phyloP scores from a whole-genome alignment of 2,797 vertebrate genomes.

The Microctenopoma steveboyesi region DNA sequence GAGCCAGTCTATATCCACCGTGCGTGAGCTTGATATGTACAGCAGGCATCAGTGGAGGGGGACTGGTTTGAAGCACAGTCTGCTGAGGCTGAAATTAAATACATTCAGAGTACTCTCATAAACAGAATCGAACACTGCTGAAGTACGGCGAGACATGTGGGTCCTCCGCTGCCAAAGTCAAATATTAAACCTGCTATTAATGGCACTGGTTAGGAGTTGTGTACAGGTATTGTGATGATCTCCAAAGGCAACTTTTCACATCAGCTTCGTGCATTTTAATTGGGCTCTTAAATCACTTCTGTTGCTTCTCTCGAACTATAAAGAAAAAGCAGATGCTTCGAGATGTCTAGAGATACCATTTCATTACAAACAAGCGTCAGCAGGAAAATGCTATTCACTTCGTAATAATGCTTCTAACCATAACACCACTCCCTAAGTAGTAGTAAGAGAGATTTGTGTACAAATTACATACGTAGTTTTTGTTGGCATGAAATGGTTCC shows the following conservation, averaged over 20 bases:
- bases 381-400: neutral
- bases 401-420: neutral
- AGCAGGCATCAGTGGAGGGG: conserved; percentile 7
- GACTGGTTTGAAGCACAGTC: neutral
- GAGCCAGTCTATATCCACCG: conserved; percentile 34
- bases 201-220: neutral
- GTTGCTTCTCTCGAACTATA: too few relatives aligned
- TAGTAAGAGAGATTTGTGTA: neutral
- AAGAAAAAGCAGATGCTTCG: too few relatives aligned
- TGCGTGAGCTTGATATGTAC: neutral
- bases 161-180: neutral
- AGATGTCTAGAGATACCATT: too few relatives aligned
- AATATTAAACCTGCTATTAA: neutral
- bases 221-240: neutral
- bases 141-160: neutral
- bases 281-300: neutral
- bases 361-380: neutral
- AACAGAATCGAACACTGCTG: conserved; percentile 1
- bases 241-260: neutral
- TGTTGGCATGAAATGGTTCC: conserved; percentile 23
- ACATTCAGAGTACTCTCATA: neutral
- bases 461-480: neutral
- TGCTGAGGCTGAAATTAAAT: neutral
- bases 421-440: neutral
- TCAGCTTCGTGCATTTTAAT: neutral